Percentiles rank a stretch among this genome's conserved stretches.
phyloP scores from a whole-genome alignment of 2,888 invertebrate genomes.

The Lasioglossum oenotherae region DNA sequence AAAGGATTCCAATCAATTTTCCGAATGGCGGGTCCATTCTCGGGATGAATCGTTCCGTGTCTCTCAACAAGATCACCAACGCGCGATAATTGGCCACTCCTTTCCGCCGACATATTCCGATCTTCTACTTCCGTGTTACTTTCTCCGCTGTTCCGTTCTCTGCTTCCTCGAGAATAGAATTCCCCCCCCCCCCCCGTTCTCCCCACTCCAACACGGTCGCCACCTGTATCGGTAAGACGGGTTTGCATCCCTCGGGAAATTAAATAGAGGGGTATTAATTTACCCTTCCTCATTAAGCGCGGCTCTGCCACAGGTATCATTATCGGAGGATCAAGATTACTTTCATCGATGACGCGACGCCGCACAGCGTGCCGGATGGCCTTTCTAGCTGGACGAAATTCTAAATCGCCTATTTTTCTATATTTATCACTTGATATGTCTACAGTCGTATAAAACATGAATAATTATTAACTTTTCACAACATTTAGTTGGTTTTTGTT shows the following conservation, averaged over 20 bases:
- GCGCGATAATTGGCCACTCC: background rate
- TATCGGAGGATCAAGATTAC: slow-evolving; percentile 10
- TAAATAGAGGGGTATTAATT: slow-evolving; percentile 44
- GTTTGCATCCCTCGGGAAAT: slow-evolving; percentile 40
- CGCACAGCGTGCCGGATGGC: no score
- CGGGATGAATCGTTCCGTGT: background rate
- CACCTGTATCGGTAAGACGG: slow-evolving; percentile 11
- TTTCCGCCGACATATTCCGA: background rate
- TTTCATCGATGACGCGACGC: background rate
- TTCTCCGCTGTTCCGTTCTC: background rate
- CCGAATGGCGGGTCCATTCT: background rate
- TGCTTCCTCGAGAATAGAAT: background rate
- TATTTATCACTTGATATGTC: no score
- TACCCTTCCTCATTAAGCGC: slow-evolving; percentile 40
- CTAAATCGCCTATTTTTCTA: no score
- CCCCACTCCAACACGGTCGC: no score
- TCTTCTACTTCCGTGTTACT: background rate
- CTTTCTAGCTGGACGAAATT: no score
- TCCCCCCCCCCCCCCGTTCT: no score
- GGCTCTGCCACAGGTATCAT: slow-evolving; percentile 21
- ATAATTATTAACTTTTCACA: no score
- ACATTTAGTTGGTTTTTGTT: no score
- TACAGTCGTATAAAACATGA: no score
- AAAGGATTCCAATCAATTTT: slow-evolving; percentile 3
- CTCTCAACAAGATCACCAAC: background rate